phyloP scores from a whole-genome alignment of 1,140 invertebrate genomes.

The Drosophila kohkoa region DNA sequence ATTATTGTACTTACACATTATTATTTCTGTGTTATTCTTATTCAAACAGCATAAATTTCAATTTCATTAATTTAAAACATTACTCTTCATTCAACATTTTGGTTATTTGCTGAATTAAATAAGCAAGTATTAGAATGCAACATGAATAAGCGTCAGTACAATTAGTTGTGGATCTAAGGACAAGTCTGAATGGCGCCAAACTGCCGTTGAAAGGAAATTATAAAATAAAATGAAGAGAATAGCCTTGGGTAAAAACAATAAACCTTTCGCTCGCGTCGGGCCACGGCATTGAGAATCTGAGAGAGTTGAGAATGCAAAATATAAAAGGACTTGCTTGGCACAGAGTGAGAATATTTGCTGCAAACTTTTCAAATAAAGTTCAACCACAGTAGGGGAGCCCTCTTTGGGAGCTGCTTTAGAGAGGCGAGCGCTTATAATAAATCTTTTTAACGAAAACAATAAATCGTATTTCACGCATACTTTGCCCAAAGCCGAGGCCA shows the following conservation, averaged over 20 bases:
- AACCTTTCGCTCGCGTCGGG: slow-evolving; percentile 14
- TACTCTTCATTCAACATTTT: too few species aligned
- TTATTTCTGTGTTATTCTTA: too few species aligned
- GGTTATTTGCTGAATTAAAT: too few species aligned
- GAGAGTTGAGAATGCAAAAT: not conserved
- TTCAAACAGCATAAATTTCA: too few species aligned
- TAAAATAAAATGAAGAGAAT: slow-evolving; percentile 16
- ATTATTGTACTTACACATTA: too few species aligned
- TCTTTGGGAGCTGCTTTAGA: slow-evolving; percentile 14
- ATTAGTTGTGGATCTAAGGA: not conserved
- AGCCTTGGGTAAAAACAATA: slow-evolving; percentile 11
- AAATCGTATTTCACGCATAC: slow-evolving; percentile 81
- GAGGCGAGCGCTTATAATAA: slow-evolving; percentile 65
- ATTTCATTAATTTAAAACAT: too few species aligned
- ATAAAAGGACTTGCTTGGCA: not conserved
- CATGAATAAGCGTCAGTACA: too few species aligned
- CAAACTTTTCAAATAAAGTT: slow-evolving; percentile 78
- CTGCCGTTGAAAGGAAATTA: slow-evolving; percentile 8
- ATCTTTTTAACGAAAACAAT: slow-evolving; percentile 82
- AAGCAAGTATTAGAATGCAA: too few species aligned
- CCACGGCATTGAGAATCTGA: not conserved
- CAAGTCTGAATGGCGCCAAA: not conserved
- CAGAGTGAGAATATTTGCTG: slow-evolving; percentile 51
- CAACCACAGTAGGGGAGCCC: slow-evolving; percentile 37
- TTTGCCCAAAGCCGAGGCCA: slow-evolving; percentile 55